Base-by-base conservation (phyloP, 2,113 vertebrate genomes). In the Cranoglanis bouderius region DNA sequence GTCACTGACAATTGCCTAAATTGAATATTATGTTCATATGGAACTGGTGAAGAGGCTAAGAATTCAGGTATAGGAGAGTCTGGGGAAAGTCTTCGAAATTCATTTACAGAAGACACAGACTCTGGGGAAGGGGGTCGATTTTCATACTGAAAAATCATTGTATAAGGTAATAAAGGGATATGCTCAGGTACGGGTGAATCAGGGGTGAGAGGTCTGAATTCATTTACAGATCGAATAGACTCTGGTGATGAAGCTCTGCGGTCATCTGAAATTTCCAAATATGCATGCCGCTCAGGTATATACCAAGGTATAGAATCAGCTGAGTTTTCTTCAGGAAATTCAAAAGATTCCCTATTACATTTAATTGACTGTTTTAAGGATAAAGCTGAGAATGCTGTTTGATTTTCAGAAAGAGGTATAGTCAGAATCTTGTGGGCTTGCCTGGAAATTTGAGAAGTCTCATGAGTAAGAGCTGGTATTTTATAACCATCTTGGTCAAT, bases 141-240 rank as follows among this genome's bases (percentile, higher is more conserved):
- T 88, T 85, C 84, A 35, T 24, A 19, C 4, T 63, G 85, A 86
- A 65, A 80, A 53, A 29, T 8, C 53, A 16, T 35, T 81, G 43
- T 46, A 84, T 35, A 35, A 75, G 91, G 86, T 38, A 92, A 77
- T 63, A 43, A 38, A 40, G 40, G 21, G 35, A 40, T 92, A 84
- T 92, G 88, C 35, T 91, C 88, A 61, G 89, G 91, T 86, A 93
- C 18, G 0, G 92, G 90, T 26, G 93, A 94, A 91, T 95, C 93
- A 90, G 92, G 90, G 29, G 92, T 92, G 26, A 93, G 91, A 38
- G 82, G 84, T 90, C 91, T 92, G n/a, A 90, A 85, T 65, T 91
- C 87, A 88, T 88, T 90, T 13, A 92, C n/a, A 85, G 93, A 93
- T 87, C 38, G 82, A 49, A 87, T 38, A 88, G 93, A 94, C 88